Evolutionary conservation across 2,113 vertebrate genomes (phyloP).

Genomic region (Centropus unirufus): DNA sequence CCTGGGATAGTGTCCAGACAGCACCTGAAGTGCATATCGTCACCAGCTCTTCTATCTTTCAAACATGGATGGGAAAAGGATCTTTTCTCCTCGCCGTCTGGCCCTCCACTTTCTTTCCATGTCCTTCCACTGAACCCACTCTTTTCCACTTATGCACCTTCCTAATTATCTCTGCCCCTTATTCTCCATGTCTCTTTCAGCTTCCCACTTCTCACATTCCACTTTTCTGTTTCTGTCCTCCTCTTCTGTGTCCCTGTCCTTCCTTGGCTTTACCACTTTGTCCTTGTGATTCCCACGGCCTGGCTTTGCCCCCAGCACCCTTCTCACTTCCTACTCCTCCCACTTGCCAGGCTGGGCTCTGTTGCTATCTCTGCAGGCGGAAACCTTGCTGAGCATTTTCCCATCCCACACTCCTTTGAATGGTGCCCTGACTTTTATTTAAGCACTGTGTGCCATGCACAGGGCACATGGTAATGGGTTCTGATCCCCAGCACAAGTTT

Average conservation of each 20-base stretch:
- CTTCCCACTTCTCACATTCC: neutral
- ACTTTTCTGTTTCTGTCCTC: neutral
- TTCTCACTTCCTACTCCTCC: constrained; percentile 24
- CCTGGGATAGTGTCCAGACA: neutral
- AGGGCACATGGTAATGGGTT: neutral
- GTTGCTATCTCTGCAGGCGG: neutral
- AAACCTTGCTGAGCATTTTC: neutral
- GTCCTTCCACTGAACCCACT: neutral
- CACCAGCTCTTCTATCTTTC: neutral
- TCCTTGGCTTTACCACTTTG: neutral
- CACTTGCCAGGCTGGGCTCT: neutral
- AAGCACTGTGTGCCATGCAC: accelerated
- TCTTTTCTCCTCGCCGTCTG: neutral
- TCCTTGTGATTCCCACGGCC: constrained; percentile 14
- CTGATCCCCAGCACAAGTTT: accelerated
- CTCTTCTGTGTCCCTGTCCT: neutral
- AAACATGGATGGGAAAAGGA: neutral
- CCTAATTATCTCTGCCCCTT: neutral
- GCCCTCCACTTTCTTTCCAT: neutral
- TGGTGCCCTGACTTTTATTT: neutral
- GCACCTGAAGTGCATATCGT: neutral
- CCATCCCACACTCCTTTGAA: neutral
- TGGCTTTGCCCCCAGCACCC: neutral
- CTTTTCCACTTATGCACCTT: neutral
- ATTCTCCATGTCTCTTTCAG: neutral